Base-by-base conservation (phyloP, 2,888 invertebrate genomes). In the Rotaria sp. region DNA sequence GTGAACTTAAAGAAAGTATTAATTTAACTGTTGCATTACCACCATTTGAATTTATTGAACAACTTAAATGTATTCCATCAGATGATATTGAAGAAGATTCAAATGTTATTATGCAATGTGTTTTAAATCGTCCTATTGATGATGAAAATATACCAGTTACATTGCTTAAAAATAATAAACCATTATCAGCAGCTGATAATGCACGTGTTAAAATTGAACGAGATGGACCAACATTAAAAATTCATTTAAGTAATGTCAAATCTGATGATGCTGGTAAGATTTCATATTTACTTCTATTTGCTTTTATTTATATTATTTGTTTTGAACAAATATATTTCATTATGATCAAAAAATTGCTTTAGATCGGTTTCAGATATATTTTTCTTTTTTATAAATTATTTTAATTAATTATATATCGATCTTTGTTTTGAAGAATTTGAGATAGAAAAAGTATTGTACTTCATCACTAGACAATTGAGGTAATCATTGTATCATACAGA, bases 1-100 rank as follows among this genome's bases (percentile, higher is more conserved):
- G 41, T 1, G 80, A 80, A 80, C n/a, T 80, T 26, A 5, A 18
- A 45, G 45, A 80, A 45, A 24, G n/a, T 4, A 21, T 80, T 15
- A 45, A 45, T 13, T 26, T 80, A n/a, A 45, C 1, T 45, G n/a
- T 80, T 80, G 80, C 41, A 45, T 80, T 45, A 45, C 80, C 80
- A 45, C 80, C 80, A 26, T 80, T 45, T 15, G 80, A 80, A n/a
- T 80, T 80, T 80, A 2, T 80, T n/a, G 26, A 80, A n/a, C 80
- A 80, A 35, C 15, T 80, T 1, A 80, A 80, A 80, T 80, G 80
- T 80, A 24, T 80, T 80, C 80, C 80, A 45, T 45, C 80, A 2
- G 80, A 80, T 80, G 80, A 80, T 45, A 15, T 80, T n/a, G 80
- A 80, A 80, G 80, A 80, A 80, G 13, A 35, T 80, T 24, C 41